These are phyloP conservation scores for Globia sparganii DNA, from an alignment of 2,888 invertebrate species.

Conservation along the genomic window DNA sequence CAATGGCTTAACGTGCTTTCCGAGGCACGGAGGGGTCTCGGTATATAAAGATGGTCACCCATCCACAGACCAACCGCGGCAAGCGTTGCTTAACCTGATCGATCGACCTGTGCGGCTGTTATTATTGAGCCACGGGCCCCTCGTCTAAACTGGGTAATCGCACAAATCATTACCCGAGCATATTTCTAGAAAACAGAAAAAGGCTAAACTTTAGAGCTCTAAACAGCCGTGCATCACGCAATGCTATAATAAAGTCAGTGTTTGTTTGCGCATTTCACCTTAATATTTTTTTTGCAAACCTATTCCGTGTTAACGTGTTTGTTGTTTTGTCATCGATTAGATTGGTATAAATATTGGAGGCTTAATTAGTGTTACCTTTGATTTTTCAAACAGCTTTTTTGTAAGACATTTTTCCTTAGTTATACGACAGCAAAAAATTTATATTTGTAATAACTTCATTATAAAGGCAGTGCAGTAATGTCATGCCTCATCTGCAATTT, in stretches of 20 bases:
- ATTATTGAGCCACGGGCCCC: too few relatives aligned
- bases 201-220: slow-evolving; percentile 19
- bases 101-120: too few relatives aligned
- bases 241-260: slow-evolving; percentile 60
- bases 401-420: not conserved
- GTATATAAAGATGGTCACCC: too few relatives aligned
- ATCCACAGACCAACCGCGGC: too few relatives aligned
- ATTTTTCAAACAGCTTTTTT: not conserved
- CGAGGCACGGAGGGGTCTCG: too few relatives aligned
- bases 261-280: slow-evolving; percentile 49
- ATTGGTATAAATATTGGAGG: slow-evolving; percentile 8
- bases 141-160: slow-evolving; percentile 1
- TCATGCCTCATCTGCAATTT: not conserved
- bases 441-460: not conserved
- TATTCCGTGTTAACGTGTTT: slow-evolving; percentile 26
- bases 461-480: too few relatives aligned
- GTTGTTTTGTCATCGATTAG: slow-evolving; percentile 13
- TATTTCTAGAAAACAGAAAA: slow-evolving; percentile 39
- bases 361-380: not conserved
- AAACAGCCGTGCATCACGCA: slow-evolving; percentile 58
- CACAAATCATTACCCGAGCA: slow-evolving; percentile 29
- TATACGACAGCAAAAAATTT: not conserved
- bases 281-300: slow-evolving; percentile 43
- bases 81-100: too few relatives aligned
- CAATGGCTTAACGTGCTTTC: too few relatives aligned